These are phyloP conservation scores for Pygoscelis antarcticus DNA, from an alignment of 2,113 vertebrate genomes.

Conservation along the genomic window DNA sequence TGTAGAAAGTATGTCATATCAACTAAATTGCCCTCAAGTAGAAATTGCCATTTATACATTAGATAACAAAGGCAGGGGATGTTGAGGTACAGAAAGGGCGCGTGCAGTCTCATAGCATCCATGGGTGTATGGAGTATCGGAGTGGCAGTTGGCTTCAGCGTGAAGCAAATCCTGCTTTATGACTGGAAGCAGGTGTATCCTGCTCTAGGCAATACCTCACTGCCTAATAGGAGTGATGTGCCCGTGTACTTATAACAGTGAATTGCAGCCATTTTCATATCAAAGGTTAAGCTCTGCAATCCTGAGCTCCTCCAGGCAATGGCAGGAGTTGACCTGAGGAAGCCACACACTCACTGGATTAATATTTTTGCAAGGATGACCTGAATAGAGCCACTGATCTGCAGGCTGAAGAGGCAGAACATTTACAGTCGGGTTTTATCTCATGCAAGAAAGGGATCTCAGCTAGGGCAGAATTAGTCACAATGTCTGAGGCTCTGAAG, in stretches of 20 bases:
- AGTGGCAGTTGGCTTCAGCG: slow-evolving; percentile 24
- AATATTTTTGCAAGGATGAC: slow-evolving; percentile 51
- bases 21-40: background rate
- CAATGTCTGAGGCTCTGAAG: background rate
- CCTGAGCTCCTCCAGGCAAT: slow-evolving; percentile 45
- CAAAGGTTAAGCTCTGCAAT: slow-evolving; percentile 63
- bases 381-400: background rate
- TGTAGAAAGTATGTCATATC: background rate
- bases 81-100: background rate
- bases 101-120: background rate
- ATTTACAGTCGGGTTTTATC: background rate
- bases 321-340: background rate
- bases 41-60: slow-evolving; percentile 22
- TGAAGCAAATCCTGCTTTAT: slow-evolving; percentile 46
- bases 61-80: background rate
- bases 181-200: slow-evolving; percentile 36
- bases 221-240: background rate
- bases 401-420: background rate
- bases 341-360: slow-evolving; percentile 37
- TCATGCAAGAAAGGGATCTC: background rate
- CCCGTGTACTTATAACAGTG: slow-evolving; percentile 43
- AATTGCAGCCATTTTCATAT: slow-evolving; percentile 58
- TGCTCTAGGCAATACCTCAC: background rate
- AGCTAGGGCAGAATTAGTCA: background rate
- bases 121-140: background rate